Evolutionary conservation across 2,113 vertebrate species (phyloP), one percentile per base, ranked within the genome.

Genomic region (Lutjanus erythropterus): DNA sequence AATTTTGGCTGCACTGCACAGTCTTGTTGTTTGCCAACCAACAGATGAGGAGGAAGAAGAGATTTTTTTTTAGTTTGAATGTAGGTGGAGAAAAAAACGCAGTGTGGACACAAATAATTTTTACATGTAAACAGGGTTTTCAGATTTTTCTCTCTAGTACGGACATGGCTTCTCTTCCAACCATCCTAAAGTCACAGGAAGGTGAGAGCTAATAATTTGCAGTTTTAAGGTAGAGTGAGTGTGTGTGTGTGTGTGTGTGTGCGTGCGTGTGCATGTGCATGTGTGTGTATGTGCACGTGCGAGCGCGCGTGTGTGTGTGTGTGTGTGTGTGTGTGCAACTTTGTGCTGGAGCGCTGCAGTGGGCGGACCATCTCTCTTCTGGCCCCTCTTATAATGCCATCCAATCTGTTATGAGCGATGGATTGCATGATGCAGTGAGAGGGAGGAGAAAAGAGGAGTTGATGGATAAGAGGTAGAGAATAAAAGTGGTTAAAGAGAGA

Each of bases 381-480:
- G 65, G 52, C 46, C 41, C 41, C 44, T 80, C 42, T 71, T 78
- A 33, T 81, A 70, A 81, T 65, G 12, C 75, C 44, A 65, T 84
- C 73, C 71, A 74, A 47, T 76, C 70, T 80, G 64, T 68, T 86
- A 18, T 44, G 52, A 85, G 46, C 39, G 61, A 60, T 68, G 25
- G 37, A 76, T 66, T 70, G 60, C 44, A 59, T 69, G 79, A 80
- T 74, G 61, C 31, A 27, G 47, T 18, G 74, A 58, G 67, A 65
- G 58, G 42, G 49, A 15, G 47, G 59, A 41, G 8, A 19, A 15
- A 12, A 33, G 71, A 71, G 11, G 66, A 83, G 67, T 19, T 47
- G 75, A 60, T 62, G 65, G 74, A 71, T 44, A 52, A 46, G 64
- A 85, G 53, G 31, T 41, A 5, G 46, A 72, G 65, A 78, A 75